Evolutionary conservation across 1,140 invertebrate genomes (phyloP), one percentile per base, ranked within the genome.

Genomic region (Zophobas atratus): DNA sequence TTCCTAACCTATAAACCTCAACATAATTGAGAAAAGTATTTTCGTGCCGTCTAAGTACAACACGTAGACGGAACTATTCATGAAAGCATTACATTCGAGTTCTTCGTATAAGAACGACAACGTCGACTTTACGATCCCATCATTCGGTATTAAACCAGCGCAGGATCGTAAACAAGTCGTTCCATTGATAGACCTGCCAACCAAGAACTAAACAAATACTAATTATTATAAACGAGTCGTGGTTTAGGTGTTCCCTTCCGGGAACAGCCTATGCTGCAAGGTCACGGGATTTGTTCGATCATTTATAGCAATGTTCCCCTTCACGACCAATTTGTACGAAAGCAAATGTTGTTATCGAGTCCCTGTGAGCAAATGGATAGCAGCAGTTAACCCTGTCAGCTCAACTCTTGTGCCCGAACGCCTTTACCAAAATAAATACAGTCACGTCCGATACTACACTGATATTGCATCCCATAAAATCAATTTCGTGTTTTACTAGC

Each of bases 331-430:
- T 80, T 77, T 80, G 72, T 77, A 80, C 38, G 78, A 80, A 77
- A 77, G 79, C 79, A 77, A 80, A 80, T 72, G 71, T 77, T 77
- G 79, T 80, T 80, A 77, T 75, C 79, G 79, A 79, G 76, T 79
- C 78, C 77, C 56, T 70, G 57, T 67, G 53, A 51, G 76, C 71
- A 80, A 80, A 80, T 80, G 79, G 76, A 80, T 80, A 76, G 79
- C 72, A 56, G 79, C 75, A 80, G 76, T 80, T 80, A 80, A 80
- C 79, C 79, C 73, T 78, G 79, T 80, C 79, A 78, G 77, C 79
- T 80, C 79, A 80, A 80, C 79, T 80, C 79, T 76, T 78, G 72
- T 74, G 76, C 79, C 74, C 77, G 76, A 8, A 55, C 60, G 71
- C 70, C 72, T 75, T 41, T 70, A 70, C 72, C 57, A 75, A 80